Base-by-base conservation (phyloP, 2,888 invertebrate genomes). In the Platycheirus albimanus region DNA sequence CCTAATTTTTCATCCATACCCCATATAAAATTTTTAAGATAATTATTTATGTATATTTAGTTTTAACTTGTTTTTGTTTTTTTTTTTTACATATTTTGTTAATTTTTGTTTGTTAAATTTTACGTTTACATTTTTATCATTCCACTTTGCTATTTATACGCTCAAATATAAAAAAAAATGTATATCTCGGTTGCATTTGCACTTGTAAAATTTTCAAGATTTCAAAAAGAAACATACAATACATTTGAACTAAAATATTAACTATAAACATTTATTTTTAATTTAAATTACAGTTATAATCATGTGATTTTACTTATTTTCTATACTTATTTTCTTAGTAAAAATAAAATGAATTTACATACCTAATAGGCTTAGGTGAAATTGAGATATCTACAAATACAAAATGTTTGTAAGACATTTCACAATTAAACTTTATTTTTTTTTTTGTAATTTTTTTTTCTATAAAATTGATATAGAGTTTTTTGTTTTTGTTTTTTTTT, bases 1-100 rank as follows among this genome's bases (percentile, higher is more conserved):
- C 51, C 75, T 66, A 81, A 64, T 74, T 75, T n/a, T 66, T 72
- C 76, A 81, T 81, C 81, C 76, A 77, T 77, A 67, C 81, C 76
- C 80, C 81, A 72, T 81, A 81, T 81, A 81, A 81, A 81, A 81
- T 77, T 81, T 66, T 77, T 77, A 70, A 74, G 47, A 72, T 81
- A 77, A 28, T 77, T 81, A 4, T 64, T 36, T n/a, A n/a, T 61
- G 11, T 61, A 43, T 61, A 63, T 71, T 30, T 64, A 67, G 11
- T n/a, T 38, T 20, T 67, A 45, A 41, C n/a, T 52, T 45, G 28
- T 19, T 33, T 67, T 49, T 8, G 1, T 54, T 41, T 47, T 72
- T 33, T 43, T n/a, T 54, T 61, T 51, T n/a, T n/a, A n/a, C n/a
- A n/a, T 11, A 10, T 36, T 11, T n/a, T 43, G 0, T 54, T 45